Evolutionary conservation across 2,888 invertebrate species (phyloP).

Genomic region (Patella depressa): DNA sequence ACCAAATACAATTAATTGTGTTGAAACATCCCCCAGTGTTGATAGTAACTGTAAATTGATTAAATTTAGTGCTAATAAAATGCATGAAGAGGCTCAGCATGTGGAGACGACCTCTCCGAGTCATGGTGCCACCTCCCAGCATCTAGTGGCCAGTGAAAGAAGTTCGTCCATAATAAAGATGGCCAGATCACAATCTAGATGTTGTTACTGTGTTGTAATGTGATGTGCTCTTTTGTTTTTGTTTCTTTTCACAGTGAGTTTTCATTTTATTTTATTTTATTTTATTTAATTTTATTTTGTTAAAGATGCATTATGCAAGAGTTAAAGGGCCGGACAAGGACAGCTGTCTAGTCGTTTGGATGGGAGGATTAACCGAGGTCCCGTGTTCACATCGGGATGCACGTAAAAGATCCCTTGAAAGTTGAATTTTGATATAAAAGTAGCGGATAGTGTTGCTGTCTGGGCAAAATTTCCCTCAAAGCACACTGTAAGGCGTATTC

Average conservation of each 20-base stretch:
- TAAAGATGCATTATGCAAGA: too few species aligned
- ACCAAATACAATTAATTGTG: too few species aligned
- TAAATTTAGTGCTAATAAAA: background rate
- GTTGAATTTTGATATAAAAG: too few species aligned
- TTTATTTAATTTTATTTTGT: background rate
- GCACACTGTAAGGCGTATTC: too few species aligned
- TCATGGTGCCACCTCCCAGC: background rate
- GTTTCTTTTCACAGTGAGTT: constrained; percentile 22
- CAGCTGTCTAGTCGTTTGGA: too few species aligned
- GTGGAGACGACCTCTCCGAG: background rate
- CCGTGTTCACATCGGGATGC: too few species aligned
- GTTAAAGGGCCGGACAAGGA: too few species aligned
- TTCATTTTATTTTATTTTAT: constrained; percentile 12
- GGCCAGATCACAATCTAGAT: background rate
- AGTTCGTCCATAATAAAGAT: background rate
- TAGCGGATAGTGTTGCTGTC: too few species aligned
- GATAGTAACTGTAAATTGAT: background rate
- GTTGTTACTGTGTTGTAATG: constrained; percentile 18
- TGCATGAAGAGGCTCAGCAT: background rate
- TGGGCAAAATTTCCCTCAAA: too few species aligned
- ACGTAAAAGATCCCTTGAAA: too few species aligned
- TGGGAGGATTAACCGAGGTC: too few species aligned
- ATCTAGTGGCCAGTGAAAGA: background rate
- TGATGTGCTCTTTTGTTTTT: constrained; percentile 5
- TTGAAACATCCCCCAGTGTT: background rate